Evolutionary conservation across 2,888 invertebrate species (phyloP).

Genomic region (Teinopalpus imperialis): DNA sequence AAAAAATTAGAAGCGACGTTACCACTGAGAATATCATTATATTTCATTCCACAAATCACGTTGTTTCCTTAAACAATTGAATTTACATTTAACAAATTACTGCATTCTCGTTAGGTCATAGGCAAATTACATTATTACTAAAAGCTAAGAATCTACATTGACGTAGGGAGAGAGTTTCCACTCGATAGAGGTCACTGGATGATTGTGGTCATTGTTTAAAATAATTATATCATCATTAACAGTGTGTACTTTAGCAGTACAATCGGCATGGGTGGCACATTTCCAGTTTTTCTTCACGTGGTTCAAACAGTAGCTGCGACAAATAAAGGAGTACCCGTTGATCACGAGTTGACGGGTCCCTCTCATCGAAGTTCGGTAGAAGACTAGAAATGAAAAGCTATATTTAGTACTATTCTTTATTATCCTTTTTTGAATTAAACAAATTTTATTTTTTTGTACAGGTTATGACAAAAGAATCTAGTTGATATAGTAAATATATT

Average conservation of each 20-base stretch:
- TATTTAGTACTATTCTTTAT: too few relatives aligned
- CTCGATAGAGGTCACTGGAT: slow-evolving; percentile 34
- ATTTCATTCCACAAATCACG: too few relatives aligned
- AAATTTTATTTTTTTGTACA: too few relatives aligned
- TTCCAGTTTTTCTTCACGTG: slow-evolving; percentile 62
- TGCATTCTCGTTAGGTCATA: background rate
- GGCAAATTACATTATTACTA: background rate
- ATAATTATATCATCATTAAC: slow-evolving; percentile 50
- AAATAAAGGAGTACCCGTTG: slow-evolving; percentile 57
- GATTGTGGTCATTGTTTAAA: slow-evolving; percentile 51
- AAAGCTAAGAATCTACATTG: slow-evolving; percentile 22
- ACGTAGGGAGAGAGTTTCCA: slow-evolving; percentile 29
- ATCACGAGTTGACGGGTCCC: slow-evolving; percentile 57
- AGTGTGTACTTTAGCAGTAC: slow-evolving; percentile 60
- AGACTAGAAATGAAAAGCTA: slow-evolving; percentile 63
- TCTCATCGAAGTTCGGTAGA: slow-evolving; percentile 54
- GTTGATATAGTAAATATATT: too few relatives aligned
- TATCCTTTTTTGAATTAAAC: too few relatives aligned
- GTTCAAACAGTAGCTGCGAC: slow-evolving; percentile 54
- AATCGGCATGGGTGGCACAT: slow-evolving; percentile 54
- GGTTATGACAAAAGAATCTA: too few relatives aligned
- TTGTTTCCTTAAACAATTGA: too few relatives aligned
- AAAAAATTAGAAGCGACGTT: too few relatives aligned
- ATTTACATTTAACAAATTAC: too few relatives aligned
- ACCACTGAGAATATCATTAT: too few relatives aligned